These are phyloP conservation scores for Calyptommatus sinebrachiatus DNA, from an alignment of 2,113 vertebrate genomes.

Conservation along the genomic window DNA sequence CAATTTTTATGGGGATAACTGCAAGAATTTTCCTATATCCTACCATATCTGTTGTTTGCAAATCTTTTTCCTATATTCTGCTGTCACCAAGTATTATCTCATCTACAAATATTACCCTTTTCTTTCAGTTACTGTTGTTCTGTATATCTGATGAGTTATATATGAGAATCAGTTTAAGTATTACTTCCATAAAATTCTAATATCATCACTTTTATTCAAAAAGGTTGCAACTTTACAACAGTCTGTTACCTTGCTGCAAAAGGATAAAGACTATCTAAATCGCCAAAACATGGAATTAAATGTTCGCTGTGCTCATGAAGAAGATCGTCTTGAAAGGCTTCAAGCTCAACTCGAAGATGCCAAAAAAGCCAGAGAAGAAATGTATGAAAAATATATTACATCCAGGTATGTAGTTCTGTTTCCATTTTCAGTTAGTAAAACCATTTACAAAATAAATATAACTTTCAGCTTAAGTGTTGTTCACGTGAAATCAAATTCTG, in stretches of 20 bases:
- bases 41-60: too few relatives aligned
- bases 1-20: too few relatives aligned
- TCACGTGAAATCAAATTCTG: neutral
- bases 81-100: too few relatives aligned
- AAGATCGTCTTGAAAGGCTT: constrained; percentile 89
- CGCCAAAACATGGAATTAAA: constrained; percentile 93
- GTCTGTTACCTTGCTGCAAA: constrained; percentile 87
- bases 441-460: neutral
- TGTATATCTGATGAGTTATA: too few relatives aligned
- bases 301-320: constrained; percentile 89
- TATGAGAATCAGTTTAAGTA: too few relatives aligned
- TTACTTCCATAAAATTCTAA: neutral
- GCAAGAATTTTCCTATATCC: too few relatives aligned
- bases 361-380: constrained; percentile 90
- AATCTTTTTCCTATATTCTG: too few relatives aligned
- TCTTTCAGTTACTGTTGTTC: too few relatives aligned
- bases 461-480: neutral
- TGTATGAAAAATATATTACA: constrained; percentile 93
- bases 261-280: constrained; percentile 95
- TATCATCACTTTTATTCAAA: neutral
- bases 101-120: too few relatives aligned
- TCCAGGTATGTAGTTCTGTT: constrained; percentile 78
- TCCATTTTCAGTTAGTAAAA: neutral
- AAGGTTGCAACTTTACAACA: constrained; percentile 86
- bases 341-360: constrained; percentile 89